Percentiles rank a stretch among this genome's conserved stretches.
Evolutionary conservation across 1,140 invertebrate species (phyloP).

Genomic region (Drusus annulatus): DNA sequence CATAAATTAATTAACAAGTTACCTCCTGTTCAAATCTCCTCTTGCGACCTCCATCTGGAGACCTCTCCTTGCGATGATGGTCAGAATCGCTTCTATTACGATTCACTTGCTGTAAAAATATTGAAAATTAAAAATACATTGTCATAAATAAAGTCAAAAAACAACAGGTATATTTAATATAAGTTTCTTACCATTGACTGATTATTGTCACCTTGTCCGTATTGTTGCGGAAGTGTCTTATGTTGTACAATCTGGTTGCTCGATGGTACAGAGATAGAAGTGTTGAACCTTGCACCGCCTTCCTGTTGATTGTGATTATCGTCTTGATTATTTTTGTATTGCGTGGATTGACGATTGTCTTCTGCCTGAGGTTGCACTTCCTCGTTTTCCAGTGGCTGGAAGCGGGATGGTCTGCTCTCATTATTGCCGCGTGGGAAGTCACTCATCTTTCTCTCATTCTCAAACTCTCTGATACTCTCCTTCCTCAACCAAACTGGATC

Average conservation of each 20-base stretch:
- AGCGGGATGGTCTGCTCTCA: constrained; percentile 39
- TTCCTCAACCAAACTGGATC: constrained; percentile 47
- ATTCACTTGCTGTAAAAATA: constrained; percentile 43
- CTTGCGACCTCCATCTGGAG: constrained; percentile 49
- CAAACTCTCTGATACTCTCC: constrained; percentile 48
- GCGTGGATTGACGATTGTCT: constrained; percentile 9
- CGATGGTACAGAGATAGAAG: not conserved
- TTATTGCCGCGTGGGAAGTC: constrained; percentile 36
- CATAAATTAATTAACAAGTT: constrained; percentile 31
- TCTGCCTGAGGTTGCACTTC: constrained; percentile 26
- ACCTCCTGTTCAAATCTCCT: constrained; percentile 53
- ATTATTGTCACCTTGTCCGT: constrained; percentile 15
- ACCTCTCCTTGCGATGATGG: constrained; percentile 36
- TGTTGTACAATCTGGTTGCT: constrained; percentile 8
- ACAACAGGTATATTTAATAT: no score
- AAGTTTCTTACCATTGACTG: constrained; percentile 12
- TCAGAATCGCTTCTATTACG: constrained; percentile 49
- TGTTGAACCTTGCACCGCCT: constrained; percentile 4
- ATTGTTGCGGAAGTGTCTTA: not conserved
- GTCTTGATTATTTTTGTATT: constrained; percentile 31
- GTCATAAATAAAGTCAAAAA: not conserved
- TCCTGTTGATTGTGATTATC: constrained; percentile 29
- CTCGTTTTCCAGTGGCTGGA: constrained; percentile 26
- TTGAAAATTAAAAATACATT: not conserved
- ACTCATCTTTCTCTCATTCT: constrained; percentile 52